phyloP scores from a whole-genome alignment of 2,888 invertebrate species.

The Scaeva pyrastri region DNA sequence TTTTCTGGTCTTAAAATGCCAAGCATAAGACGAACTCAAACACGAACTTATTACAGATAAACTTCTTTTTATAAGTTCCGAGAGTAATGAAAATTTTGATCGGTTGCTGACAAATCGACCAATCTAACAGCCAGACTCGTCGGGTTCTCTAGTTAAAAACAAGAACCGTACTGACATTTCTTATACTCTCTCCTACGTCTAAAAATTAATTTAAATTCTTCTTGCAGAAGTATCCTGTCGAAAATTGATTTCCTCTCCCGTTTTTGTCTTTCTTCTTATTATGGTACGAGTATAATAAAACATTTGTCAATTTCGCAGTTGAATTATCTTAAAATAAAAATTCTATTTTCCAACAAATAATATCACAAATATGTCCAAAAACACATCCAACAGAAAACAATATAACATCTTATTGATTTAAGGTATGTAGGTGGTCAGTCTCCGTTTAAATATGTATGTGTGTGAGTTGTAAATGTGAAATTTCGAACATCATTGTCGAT shows the following conservation, averaged over 20 bases:
- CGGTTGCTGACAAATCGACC: no score
- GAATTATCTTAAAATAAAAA: slow-evolving; percentile 1
- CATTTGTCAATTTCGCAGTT: neutral
- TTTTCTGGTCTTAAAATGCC: no score
- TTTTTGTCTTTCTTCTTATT: neutral
- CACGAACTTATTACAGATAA: no score
- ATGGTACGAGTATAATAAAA: neutral
- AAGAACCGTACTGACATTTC: no score
- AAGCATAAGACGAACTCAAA: no score
- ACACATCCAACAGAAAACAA: neutral
- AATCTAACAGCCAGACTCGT: no score
- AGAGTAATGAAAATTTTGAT: no score
- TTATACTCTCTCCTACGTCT: no score
- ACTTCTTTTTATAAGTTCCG: no score
- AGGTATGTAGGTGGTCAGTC: neutral
- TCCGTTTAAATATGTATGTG: no score
- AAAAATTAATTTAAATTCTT: neutral
- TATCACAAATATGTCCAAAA: neutral
- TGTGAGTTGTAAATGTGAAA: neutral
- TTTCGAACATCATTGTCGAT: neutral
- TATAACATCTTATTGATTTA: neutral
- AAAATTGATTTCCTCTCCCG: neutral
- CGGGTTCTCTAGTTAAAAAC: no score
- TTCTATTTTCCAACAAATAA: neutral
- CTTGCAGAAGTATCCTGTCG: neutral